These are phyloP conservation scores for Drosophila nigritarsus DNA, from an alignment of 2,888 invertebrate species.

Conservation along the genomic window DNA sequence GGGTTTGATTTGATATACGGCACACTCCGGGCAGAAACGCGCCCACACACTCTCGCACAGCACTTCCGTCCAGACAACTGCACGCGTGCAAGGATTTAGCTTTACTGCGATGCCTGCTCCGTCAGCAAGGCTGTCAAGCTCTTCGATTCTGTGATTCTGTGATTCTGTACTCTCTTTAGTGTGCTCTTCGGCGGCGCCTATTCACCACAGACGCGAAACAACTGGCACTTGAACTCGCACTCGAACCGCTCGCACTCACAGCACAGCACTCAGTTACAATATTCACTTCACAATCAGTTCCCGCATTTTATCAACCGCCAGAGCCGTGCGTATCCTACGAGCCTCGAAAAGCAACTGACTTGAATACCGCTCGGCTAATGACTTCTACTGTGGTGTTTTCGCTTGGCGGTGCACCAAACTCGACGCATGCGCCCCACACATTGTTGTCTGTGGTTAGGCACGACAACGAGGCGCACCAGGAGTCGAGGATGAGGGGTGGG, in stretches of 20 bases:
- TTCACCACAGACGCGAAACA: slow-evolving; percentile 61
- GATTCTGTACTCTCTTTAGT: slow-evolving; percentile 55
- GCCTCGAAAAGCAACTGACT: slow-evolving; percentile 84
- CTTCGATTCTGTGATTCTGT: slow-evolving; percentile 27
- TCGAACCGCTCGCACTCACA: slow-evolving; percentile 53
- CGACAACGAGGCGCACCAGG: slow-evolving; percentile 15
- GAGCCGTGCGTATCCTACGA: slow-evolving; percentile 83
- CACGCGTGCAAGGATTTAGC: slow-evolving; percentile 66
- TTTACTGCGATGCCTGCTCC: slow-evolving; percentile 61
- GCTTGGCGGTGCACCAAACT: slow-evolving; percentile 51
- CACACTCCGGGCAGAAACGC: slow-evolving; percentile 35
- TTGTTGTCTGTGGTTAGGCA: slow-evolving; percentile 80
- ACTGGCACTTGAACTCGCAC: slow-evolving; percentile 50
- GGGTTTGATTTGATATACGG: slow-evolving; percentile 40
- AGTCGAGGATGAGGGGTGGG: background rate
- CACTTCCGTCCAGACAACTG: slow-evolving; percentile 66
- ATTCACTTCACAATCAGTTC: slow-evolving; percentile 39
- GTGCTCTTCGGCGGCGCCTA: slow-evolving; percentile 48
- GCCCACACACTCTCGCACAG: slow-evolving; percentile 34
- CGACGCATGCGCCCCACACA: slow-evolving; percentile 61
- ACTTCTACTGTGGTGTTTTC: slow-evolving; percentile 44
- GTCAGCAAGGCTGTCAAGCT: slow-evolving; percentile 31
- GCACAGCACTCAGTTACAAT: slow-evolving; percentile 48
- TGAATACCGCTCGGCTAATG: slow-evolving; percentile 24
- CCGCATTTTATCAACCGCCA: slow-evolving; percentile 62